Evolutionary conservation across 2,113 vertebrate species (phyloP), one percentile per base, ranked within the genome.

Genomic region (Eudyptes chrysolophus): DNA sequence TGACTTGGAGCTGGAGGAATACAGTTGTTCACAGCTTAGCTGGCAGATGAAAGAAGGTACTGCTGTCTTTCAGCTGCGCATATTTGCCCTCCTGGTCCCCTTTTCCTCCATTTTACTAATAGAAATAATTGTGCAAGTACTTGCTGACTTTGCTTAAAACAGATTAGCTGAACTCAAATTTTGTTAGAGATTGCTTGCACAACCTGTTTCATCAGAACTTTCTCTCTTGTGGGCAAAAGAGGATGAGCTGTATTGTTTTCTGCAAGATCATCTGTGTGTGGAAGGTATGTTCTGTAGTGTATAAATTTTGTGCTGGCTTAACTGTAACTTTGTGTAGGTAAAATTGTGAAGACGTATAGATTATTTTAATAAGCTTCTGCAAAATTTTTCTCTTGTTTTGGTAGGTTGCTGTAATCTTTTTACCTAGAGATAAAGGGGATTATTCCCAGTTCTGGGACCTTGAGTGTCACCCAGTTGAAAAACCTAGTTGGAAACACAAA

Each of bases 401-500:
- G 9, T 96, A 99, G 99, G 97, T 99, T 91, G 98, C 98, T 14
- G 30, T 99, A 42, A 98, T 96, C 3, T 99, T 99, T 98, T 97
- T 99, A 78, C 99, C 99, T 52, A 98, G 99, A 97, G 98, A 99
- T 79, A 89, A 87, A 84, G 99, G 99, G 13, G 97, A 99, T 92
- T 99, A 99, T 72, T 98, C 99, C 29, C 99, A 99, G 94, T 99
- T 99, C 96, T 99, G 99, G 99, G 99, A 99, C 94, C 96, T 99
- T 76, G 99, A 99, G 90, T 99, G 98, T 94, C 98, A 99, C 80
- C 98, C 99, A 17, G 92, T 98, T 96, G 98, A 98, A 78, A 98
- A 99, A 62, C 98, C 98, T 22, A 98, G 98, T n/a, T 97, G 98
- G 89, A 99, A 99, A 92, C 97, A 98, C 65, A 98, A 98, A 51